Percentiles rank a stretch among this genome's conserved stretches.
phyloP scores from a whole-genome alignment of 2,888 invertebrate species.

The Anticlea derivata region DNA sequence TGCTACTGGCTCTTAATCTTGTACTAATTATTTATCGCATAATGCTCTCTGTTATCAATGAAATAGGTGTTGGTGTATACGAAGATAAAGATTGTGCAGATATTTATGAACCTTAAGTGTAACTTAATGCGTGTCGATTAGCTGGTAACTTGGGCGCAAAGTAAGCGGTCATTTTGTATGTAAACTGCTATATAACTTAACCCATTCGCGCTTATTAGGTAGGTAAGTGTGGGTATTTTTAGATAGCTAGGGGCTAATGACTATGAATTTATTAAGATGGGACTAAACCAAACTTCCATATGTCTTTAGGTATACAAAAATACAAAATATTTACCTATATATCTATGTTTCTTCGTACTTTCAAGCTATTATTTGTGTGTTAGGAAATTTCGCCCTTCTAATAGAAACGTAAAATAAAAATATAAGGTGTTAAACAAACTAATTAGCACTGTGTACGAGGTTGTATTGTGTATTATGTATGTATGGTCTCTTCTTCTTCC shows the following conservation, averaged over 20 bases:
- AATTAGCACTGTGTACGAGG: too few relatives aligned
- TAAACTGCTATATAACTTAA: constrained; percentile 20
- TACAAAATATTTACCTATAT: too few relatives aligned
- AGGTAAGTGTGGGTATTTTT: constrained; percentile 4
- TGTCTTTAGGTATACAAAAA: too few relatives aligned
- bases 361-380: too few relatives aligned
- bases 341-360: too few relatives aligned
- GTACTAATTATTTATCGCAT: constrained; percentile 27
- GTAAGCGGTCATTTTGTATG: constrained; percentile 25
- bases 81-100: constrained; percentile 21
- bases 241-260: constrained; percentile 2
- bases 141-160: constrained; percentile 41
- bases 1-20: constrained; percentile 28
- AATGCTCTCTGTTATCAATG: constrained; percentile 28
- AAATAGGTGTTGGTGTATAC: constrained; percentile 31
- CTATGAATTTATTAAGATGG: constrained; percentile 2
- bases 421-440: too few relatives aligned
- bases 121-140: constrained; percentile 57
- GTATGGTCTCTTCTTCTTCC: too few relatives aligned
- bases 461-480: too few relatives aligned
- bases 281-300: too few relatives aligned
- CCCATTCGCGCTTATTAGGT: constrained; percentile 1
- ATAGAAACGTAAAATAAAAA: too few relatives aligned
- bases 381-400: too few relatives aligned
- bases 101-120: constrained; percentile 24